A percentile compares a stretch with the other conserved stretches of the same genome.
phyloP scores from a whole-genome alignment of 1,140 invertebrate genomes.

The Hydropsyche tenuis region DNA sequence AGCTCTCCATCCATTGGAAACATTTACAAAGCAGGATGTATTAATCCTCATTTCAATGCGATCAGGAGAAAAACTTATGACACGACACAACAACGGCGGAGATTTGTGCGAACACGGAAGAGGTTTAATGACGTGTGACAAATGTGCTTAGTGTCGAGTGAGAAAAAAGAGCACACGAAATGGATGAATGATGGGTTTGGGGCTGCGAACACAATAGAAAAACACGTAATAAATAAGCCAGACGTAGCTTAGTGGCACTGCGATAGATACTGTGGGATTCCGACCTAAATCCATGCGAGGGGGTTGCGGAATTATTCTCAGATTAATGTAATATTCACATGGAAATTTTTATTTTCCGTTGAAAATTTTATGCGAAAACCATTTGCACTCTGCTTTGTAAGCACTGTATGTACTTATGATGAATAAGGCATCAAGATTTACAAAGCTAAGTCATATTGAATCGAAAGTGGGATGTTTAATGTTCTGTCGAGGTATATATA shows the following conservation, averaged over 20 bases:
- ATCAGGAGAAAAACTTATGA: constrained; percentile 11
- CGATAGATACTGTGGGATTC: not conserved
- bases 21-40: not conserved
- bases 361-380: too few relatives aligned
- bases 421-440: too few relatives aligned
- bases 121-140: constrained; percentile 28
- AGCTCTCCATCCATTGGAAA: not conserved
- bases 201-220: constrained; percentile 21
- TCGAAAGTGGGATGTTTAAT: too few relatives aligned
- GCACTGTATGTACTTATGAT: not conserved
- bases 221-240: constrained; percentile 21
- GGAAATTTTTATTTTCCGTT: too few relatives aligned
- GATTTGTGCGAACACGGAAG: constrained; percentile 16
- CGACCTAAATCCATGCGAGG: not conserved
- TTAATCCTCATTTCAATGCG: not conserved
- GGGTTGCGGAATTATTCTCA: not conserved
- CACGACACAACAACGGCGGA: constrained; percentile 1
- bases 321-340: not conserved
- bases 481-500: too few relatives aligned
- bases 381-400: too few relatives aligned
- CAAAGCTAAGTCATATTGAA: too few relatives aligned
- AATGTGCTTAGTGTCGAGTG: constrained; percentile 28
- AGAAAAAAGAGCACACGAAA: constrained; percentile 7
- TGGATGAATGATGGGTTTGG: constrained; percentile 17
- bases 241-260: constrained; percentile 16